Evolutionary conservation across 2,113 vertebrate species (phyloP).

Genomic region (Lagenorhynchus albirostris): DNA sequence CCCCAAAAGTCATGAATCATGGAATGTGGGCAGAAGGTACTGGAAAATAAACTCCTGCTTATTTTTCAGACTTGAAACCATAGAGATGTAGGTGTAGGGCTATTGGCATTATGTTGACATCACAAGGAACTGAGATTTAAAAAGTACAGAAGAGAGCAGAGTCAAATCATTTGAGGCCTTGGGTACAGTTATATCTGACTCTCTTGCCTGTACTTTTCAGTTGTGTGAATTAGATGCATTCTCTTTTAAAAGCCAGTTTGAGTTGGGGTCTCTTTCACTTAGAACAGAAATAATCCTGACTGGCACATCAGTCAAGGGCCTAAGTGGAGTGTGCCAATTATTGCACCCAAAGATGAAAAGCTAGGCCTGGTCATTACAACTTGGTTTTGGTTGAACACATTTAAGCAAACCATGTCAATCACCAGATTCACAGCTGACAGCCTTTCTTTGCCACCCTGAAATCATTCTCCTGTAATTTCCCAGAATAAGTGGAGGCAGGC

Average conservation of each 20-base stretch:
- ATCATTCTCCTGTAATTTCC: conserved; percentile 33
- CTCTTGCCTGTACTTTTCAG: neutral
- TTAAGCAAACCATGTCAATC: neutral
- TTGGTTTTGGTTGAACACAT: neutral
- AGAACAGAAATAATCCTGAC: neutral
- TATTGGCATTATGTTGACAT: neutral
- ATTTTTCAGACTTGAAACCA: neutral
- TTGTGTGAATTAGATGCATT: neutral
- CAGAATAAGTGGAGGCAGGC: neutral
- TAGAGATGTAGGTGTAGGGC: too few species aligned
- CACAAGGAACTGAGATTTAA: neutral
- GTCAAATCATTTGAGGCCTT: neutral
- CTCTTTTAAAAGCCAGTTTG: neutral
- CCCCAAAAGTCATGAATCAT: neutral
- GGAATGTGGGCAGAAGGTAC: neutral
- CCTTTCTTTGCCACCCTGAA: neutral
- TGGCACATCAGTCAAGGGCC: neutral
- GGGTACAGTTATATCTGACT: neutral
- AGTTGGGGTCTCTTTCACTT: neutral
- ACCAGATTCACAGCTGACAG: neutral
- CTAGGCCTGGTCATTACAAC: neutral
- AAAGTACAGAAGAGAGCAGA: neutral
- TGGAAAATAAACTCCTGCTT: neutral
- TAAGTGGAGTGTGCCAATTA: neutral
- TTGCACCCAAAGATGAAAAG: neutral